phyloP scores from a whole-genome alignment of 2,113 vertebrate species.

The Erythrolamprus reginae region DNA sequence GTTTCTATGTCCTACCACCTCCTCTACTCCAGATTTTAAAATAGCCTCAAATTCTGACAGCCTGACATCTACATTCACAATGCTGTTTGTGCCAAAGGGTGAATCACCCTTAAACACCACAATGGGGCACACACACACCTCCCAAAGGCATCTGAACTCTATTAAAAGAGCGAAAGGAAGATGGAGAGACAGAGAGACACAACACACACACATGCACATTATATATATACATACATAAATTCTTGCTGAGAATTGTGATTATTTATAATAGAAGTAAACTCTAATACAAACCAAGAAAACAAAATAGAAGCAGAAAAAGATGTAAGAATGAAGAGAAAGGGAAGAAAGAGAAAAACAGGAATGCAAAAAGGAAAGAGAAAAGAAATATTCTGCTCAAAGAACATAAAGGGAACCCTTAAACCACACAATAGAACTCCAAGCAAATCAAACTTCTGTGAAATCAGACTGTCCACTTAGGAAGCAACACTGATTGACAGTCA shows the following conservation, averaged over 20 bases:
- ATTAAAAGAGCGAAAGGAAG: not conserved
- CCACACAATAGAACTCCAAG: no score
- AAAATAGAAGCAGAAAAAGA: not conserved
- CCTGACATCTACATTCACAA: conserved; percentile 15
- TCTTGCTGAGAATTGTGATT: not conserved
- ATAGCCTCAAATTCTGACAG: conserved; percentile 24
- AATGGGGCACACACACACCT: conserved; percentile 42
- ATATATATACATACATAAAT: no score
- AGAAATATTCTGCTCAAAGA: no score
- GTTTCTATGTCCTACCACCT: not conserved
- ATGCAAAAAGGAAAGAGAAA: not conserved
- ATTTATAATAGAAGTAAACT: not conserved
- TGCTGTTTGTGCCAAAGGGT: conserved; percentile 25
- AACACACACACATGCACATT: no score
- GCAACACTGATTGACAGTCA: no score
- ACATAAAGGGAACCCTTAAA: no score
- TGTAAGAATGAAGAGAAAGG: not conserved
- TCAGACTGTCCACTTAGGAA: no score
- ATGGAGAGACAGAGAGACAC: no score
- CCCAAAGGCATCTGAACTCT: conserved; percentile 1
- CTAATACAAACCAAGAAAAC: not conserved
- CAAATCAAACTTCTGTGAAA: no score
- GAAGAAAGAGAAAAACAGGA: not conserved
- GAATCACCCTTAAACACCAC: not conserved
- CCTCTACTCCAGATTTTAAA: conserved; percentile 3